A percentile compares a stretch with the other conserved stretches of the same genome.
Conservation (phyloP, 2,888 invertebrate species). For the Pandemis corylana region DNA sequence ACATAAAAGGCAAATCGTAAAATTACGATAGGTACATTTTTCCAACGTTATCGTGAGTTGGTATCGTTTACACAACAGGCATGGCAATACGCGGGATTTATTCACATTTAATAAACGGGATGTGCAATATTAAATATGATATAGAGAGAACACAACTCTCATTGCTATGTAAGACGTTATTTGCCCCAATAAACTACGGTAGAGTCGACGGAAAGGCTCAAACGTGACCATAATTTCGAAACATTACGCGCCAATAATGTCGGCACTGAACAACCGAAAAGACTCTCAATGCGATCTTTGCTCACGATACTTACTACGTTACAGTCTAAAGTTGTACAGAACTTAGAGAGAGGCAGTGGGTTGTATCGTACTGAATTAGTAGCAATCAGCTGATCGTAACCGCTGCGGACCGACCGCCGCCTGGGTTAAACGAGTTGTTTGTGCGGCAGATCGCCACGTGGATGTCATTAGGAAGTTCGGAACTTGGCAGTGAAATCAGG, state of each 20-base stretch:
- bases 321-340: not conserved
- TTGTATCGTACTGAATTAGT: not conserved
- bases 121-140: not conserved
- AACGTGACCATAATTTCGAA: constrained; percentile 10
- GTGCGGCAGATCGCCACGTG: not conserved
- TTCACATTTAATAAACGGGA: constrained; percentile 4
- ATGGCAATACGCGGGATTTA: not conserved
- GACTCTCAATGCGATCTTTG: not conserved
- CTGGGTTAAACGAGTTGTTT: not conserved
- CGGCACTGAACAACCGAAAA: not conserved
- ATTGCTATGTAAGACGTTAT: not conserved
- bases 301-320: too few relatives aligned
- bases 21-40: not conserved
- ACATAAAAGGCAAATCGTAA: not conserved
- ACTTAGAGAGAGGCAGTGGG: not conserved
- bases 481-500: not conserved
- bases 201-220: not conserved
- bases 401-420: not conserved
- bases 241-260: not conserved
- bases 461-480: not conserved
- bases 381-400: constrained; percentile 1
- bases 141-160: not conserved
- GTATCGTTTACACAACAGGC: not conserved
- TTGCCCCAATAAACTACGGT: constrained; percentile 11
- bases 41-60: not conserved